Percentiles rank a stretch among this genome's conserved stretches.
phyloP scores from a whole-genome alignment of 2,888 invertebrate genomes.

The Ormyrus pomaceus region DNA sequence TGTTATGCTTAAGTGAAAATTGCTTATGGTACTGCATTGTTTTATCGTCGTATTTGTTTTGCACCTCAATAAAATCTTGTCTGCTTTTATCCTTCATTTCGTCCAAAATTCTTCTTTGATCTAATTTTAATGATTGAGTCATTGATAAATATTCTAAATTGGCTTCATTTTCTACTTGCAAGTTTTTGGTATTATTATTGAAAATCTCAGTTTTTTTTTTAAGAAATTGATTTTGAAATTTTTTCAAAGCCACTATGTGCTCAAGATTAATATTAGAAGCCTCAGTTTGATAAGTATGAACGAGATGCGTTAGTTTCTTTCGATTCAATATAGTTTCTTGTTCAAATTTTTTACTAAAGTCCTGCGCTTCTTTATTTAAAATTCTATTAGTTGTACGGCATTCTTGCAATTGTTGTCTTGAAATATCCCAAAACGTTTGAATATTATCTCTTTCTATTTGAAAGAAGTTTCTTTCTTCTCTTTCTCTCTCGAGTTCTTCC shows the following conservation, averaged over 20 bases:
- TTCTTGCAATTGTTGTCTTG: slow-evolving; percentile 92
- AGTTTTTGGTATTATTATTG: slow-evolving; percentile 20
- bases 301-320: slow-evolving; percentile 45
- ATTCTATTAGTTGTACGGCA: slow-evolving; percentile 82
- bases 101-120: slow-evolving; percentile 63
- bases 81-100: slow-evolving; percentile 82
- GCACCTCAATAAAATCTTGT: slow-evolving; percentile 82
- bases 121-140: slow-evolving; percentile 36
- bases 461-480: slow-evolving; percentile 96
- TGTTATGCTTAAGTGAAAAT: slow-evolving; percentile 84
- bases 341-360: slow-evolving; percentile 45
- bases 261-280: slow-evolving; percentile 49
- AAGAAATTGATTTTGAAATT: slow-evolving; percentile 49
- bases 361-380: slow-evolving; percentile 43
- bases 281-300: slow-evolving; percentile 50
- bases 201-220: slow-evolving; percentile 46
- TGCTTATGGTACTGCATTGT: slow-evolving; percentile 84
- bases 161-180: slow-evolving; percentile 45
- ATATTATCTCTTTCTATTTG: slow-evolving; percentile 96
- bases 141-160: slow-evolving; percentile 29
- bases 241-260: slow-evolving; percentile 51
- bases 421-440: slow-evolving; percentile 96
- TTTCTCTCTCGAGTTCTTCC: slow-evolving; percentile 94
- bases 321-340: slow-evolving; percentile 35
- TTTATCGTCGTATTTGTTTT: slow-evolving; percentile 85